Base-by-base conservation (phyloP, 2,888 invertebrate species). In the Acanthacorydalis orientalis region DNA sequence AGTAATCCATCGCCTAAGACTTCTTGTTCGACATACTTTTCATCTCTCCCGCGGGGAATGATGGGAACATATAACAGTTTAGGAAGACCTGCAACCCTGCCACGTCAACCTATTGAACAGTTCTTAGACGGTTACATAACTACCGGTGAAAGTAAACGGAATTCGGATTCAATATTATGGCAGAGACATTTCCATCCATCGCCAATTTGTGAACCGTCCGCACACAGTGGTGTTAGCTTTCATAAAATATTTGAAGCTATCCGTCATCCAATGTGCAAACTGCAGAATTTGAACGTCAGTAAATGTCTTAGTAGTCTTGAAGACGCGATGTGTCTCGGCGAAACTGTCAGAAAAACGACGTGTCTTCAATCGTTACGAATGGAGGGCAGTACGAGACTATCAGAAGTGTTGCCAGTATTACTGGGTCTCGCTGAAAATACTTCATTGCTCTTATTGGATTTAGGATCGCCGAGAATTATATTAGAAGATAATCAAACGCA, bases 311-410 rank as follows among this genome's bases (percentile, higher is more conserved):
- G 72, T 54, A 69, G 68, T 52, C 64, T 70, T 44, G 67, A 72
- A 55, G 73, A 73, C 58, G 68, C 72, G 23, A 68, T 72, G 55
- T 74, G 74, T 54, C 62, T 74, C 48, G 72, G 72, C 31, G 72
- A 72, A 58, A 72, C 71, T 31, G 67, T 74, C 46, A 61, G 73
- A 39, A 60, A 68, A 49, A 71, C 70, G 11, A 64, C 64, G 23
- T 68, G 69, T 51, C 61, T 74, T 51, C 70, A 72, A 53, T 72
- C 72, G 11, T 59, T 74, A 33, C 64, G 72, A 50, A 64, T 73
- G 51, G 72, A 73, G 53, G 72, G 73, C 2, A 68, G 70, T 37
- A 70, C 72, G 38, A 60, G 72, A 40, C 64, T 73, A 42, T 69
- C 68, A 51, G 73, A 74, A 57, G 69, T 73, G 43, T 64, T 74